Conservation (phyloP, 2,888 invertebrate species). For the Hyalella azteca region DNA sequence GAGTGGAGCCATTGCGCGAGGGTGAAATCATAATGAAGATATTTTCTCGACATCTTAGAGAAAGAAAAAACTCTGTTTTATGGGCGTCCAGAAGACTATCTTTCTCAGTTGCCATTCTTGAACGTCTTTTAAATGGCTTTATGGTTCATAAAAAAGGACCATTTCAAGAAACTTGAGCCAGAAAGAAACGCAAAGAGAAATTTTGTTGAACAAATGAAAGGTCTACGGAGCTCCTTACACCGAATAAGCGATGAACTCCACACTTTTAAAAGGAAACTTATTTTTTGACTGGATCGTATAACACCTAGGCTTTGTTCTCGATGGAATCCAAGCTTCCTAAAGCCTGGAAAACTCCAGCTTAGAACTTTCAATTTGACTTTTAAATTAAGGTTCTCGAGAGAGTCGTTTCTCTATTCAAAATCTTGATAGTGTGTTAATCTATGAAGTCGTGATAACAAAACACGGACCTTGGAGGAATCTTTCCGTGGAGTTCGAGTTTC, state of each 20-base stretch:
- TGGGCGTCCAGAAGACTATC: constrained; percentile 28
- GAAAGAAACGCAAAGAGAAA: background rate
- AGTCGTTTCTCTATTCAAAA: background rate
- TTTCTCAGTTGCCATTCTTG: constrained; percentile 36
- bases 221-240: background rate
- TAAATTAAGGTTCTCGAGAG: constrained; percentile 10
- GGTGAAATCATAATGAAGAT: constrained; percentile 33
- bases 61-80: constrained; percentile 26
- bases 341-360: constrained; percentile 3
- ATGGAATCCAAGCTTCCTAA: constrained; percentile 10
- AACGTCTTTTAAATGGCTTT: constrained; percentile 36
- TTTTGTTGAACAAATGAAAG: constrained; percentile 21
- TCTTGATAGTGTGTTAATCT: constrained; percentile 6
- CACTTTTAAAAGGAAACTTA: background rate
- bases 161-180: constrained; percentile 29
- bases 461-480: too few species aligned
- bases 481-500: too few species aligned
- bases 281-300: background rate
- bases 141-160: constrained; percentile 34
- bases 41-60: constrained; percentile 22
- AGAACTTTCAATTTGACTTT: constrained; percentile 18
- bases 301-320: constrained; percentile 19
- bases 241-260: background rate
- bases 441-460: background rate
- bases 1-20: background rate